phyloP scores from a whole-genome alignment of 2,888 invertebrate species.

The Mamestra brassicae region DNA sequence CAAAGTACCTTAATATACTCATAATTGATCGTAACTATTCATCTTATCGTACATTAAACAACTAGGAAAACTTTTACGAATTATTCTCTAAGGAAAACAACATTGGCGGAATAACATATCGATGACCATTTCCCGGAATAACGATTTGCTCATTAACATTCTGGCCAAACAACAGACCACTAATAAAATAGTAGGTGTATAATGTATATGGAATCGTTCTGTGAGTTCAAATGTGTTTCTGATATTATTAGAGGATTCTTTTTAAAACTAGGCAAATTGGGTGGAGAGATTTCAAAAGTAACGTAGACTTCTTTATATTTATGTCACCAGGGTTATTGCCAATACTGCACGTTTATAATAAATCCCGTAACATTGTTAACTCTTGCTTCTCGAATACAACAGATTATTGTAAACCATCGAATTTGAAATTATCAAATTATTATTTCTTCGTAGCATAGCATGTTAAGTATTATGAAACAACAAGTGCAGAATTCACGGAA shows the following conservation, averaged over 20 bases:
- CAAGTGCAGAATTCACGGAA: no score
- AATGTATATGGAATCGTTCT: constrained; percentile 38
- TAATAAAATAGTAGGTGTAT: constrained; percentile 49
- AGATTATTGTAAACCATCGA: no score
- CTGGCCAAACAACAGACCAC: constrained; percentile 53
- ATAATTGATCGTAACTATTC: constrained; percentile 41
- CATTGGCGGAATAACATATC: constrained; percentile 46
- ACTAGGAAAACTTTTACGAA: constrained; percentile 28
- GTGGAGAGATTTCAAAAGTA: neutral
- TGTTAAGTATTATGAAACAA: no score
- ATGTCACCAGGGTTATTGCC: no score
- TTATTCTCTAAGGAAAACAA: constrained; percentile 38
- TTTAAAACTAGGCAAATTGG: neutral
- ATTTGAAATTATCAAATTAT: no score
- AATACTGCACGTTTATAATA: no score
- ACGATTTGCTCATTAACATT: constrained; percentile 56
- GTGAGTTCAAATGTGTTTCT: constrained; percentile 16
- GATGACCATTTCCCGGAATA: constrained; percentile 57
- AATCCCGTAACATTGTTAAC: no score
- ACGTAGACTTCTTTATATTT: no score
- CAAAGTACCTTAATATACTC: constrained; percentile 1
- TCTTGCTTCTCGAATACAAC: no score
- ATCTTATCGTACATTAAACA: constrained; percentile 35
- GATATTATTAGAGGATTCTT: constrained; percentile 9
- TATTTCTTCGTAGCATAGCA: no score